Percentiles rank a stretch among this genome's conserved stretches.
Conservation (phyloP, 2,797 vertebrate species). For the Anniella stebbinsi region DNA sequence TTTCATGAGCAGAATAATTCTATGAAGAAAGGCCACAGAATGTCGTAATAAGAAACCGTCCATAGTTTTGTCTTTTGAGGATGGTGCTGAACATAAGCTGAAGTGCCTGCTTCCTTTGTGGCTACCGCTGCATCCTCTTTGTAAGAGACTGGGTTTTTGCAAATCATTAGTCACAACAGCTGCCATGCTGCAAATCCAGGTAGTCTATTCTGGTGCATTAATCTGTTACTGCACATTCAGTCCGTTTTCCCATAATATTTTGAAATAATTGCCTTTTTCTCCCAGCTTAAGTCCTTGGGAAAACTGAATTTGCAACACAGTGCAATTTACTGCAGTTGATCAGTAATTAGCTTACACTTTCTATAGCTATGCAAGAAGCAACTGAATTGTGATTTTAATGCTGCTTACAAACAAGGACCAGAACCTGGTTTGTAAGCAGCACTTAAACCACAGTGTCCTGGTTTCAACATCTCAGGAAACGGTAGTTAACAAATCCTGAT, state of each 20-base stretch:
- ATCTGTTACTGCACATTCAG: constrained; percentile 61
- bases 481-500: not conserved
- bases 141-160: constrained; percentile 67
- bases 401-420: not conserved
- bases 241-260: constrained; percentile 55
- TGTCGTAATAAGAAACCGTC: constrained; percentile 52
- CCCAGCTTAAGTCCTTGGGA: constrained; percentile 52
- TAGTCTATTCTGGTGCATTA: constrained; percentile 47
- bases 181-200: constrained; percentile 59
- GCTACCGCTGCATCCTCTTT: constrained; percentile 76
- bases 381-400: not conserved
- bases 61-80: constrained; percentile 42
- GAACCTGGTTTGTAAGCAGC: not conserved
- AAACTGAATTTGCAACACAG: constrained; percentile 32
- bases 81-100: constrained; percentile 54
- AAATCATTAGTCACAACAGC: constrained; percentile 69
- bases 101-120: constrained; percentile 76
- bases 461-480: not conserved
- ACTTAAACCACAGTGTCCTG: not conserved
- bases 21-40: constrained; percentile 72
- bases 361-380: not conserved
- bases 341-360: constrained; percentile 5
- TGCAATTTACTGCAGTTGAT: not conserved
- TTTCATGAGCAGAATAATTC: constrained; percentile 65
- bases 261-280: constrained; percentile 56